These are phyloP conservation scores for Sorex fumeus DNA, from an alignment of 2,113 vertebrate genomes.

Conservation along the genomic window DNA sequence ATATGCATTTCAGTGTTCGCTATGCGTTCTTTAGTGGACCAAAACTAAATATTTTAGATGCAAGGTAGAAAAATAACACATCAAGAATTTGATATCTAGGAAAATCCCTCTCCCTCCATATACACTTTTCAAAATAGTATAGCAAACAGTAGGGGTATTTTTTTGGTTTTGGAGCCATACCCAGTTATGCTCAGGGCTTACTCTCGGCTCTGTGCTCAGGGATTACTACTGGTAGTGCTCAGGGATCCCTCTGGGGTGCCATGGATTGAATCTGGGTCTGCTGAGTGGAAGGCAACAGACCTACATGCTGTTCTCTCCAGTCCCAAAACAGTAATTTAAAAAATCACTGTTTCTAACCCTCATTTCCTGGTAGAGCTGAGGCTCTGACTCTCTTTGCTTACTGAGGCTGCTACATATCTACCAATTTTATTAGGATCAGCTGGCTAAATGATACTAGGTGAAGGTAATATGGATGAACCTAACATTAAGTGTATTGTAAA, in stretches of 20 bases:
- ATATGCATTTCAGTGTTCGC: background rate
- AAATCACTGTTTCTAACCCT: background rate
- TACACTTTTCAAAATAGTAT: background rate
- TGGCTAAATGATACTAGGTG: slow-evolving; percentile 16
- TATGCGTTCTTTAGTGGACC: too few relatives aligned
- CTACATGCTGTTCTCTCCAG: too few relatives aligned
- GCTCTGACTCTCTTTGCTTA: slow-evolving; percentile 8
- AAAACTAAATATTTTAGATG: slow-evolving; percentile 31
- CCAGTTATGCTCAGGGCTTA: too few relatives aligned
- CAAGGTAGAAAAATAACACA: slow-evolving; percentile 15
- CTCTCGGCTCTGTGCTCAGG: too few relatives aligned
- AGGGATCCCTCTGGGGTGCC: too few relatives aligned
- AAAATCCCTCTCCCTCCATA: rapidly evolving
- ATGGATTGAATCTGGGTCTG: too few relatives aligned
- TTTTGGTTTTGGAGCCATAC: too few relatives aligned
- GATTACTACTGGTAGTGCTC: too few relatives aligned
- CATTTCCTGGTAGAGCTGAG: slow-evolving; percentile 36
- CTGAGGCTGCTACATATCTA: background rate
- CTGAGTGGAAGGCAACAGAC: too few relatives aligned
- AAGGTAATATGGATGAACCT: background rate
- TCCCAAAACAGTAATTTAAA: background rate
- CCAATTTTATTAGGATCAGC: background rate
- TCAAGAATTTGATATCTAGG: slow-evolving; percentile 16
- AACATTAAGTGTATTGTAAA: too few relatives aligned
- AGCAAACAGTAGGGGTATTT: background rate